Base-by-base conservation (phyloP, 2,888 invertebrate species). In the Meghimatium bilineatum region DNA sequence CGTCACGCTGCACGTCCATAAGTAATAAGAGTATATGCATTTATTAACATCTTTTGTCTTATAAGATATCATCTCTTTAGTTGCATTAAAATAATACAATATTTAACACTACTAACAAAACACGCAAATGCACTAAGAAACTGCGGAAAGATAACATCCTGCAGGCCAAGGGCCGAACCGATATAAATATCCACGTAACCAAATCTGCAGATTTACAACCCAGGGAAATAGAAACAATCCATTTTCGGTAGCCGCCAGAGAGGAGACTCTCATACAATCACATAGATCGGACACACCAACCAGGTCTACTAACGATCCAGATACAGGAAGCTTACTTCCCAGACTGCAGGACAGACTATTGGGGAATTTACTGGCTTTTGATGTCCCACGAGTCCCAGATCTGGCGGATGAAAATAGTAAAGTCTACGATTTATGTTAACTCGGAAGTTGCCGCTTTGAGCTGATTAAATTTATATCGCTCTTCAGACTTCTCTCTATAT, bases 401-500 rank as follows among this genome's bases (percentile, higher is more conserved):
- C 63, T 63, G 63, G n/a, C 63, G 5, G 63, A 63, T 63, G 63
- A 63, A 63, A 63, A 29, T 63, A 63, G 63, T 63, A n/a, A 63
- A 63, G 63, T 63, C n/a, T 14, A 63, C 2, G 63, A 63, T 63
- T 63, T 63, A 29, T 63, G 63, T 29, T 10, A 63, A 63, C 63
- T 63, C n/a, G 63, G 63, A 63, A 63, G 2, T 63, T 63, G 63
- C 63, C 5, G n/a, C 12, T 63, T 63, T n/a, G 63, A 63, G n/a
- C n/a, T 23, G 29, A 63, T 63, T n/a, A 26, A n/a, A n/a, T 3
- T 63, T n/a, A 29, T 63, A 63, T 63, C 63, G n/a, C n/a, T 63
- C n/a, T 12, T 29, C 29, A 5, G 3, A 2, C 1, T 8, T n/a
- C 12, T 63, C 26, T 63, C 63, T 63, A 5, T 63, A n/a, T 29